A percentile compares a stretch with the other conserved stretches of the same genome.
Evolutionary conservation across 2,888 invertebrate species (phyloP).

Genomic region (Epinotia demarniana): DNA sequence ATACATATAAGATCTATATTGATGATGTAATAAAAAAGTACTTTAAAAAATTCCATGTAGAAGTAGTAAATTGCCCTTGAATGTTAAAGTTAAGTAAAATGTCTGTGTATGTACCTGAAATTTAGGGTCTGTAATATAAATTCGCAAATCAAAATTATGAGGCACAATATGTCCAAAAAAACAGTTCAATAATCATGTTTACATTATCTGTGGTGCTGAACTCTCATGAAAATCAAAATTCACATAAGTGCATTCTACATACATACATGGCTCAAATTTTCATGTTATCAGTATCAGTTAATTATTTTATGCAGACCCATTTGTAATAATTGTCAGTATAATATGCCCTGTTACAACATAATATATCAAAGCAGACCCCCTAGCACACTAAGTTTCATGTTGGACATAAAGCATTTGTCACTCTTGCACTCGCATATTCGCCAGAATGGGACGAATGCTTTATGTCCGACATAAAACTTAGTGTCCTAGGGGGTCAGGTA

Average conservation of each 20-base stretch:
- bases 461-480: no score
- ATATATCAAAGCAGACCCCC: not conserved
- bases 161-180: not conserved
- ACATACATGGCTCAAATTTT: not conserved
- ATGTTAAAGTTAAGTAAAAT: constrained; percentile 8
- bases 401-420: no score
- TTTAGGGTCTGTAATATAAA: not conserved
- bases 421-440: no score
- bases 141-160: not conserved
- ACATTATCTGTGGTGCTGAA: no score
- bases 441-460: no score
- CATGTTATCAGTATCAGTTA: not conserved
- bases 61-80: not conserved
- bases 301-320: not conserved
- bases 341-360: no score
- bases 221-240: no score
- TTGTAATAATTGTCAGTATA: not conserved
- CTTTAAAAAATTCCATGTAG: constrained; percentile 24
- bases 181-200: not conserved
- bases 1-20: not conserved
- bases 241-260: not conserved
- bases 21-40: not conserved
- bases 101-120: not conserved
- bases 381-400: no score
- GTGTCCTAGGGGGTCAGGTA: no score